Evolutionary conservation across 2,113 vertebrate species (phyloP).

Genomic region (Taxidea taxus): DNA sequence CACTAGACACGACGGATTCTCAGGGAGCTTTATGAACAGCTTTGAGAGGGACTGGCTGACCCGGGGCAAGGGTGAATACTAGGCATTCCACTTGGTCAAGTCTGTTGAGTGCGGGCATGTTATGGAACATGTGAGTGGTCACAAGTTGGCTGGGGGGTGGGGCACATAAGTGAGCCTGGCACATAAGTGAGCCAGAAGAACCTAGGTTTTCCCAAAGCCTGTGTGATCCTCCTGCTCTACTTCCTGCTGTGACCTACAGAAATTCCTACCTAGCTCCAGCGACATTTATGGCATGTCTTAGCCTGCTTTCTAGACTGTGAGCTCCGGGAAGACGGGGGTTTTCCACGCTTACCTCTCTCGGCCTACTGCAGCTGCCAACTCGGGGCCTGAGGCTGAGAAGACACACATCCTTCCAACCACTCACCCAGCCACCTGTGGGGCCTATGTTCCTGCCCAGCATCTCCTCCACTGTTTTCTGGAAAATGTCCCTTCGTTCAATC

Average conservation of each 20-base stretch:
- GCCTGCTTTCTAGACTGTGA: neutral
- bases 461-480: neutral
- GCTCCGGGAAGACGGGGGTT: neutral
- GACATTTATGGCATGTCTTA: accelerated
- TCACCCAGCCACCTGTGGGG: neutral
- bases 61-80: neutral
- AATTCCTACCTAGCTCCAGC: neutral
- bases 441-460: neutral
- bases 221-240: neutral
- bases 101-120: neutral
- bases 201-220: neutral
- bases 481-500: neutral
- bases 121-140: neutral
- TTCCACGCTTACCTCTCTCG: neutral
- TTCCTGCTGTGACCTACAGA: neutral
- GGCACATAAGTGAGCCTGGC: neutral
- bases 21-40: neutral
- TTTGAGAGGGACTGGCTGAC: neutral
- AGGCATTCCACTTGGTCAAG: too few species aligned
- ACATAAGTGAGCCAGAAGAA: too few species aligned
- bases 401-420: too few species aligned
- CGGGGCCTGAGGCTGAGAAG: neutral
- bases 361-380: neutral
- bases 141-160: neutral
- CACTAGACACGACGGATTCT: neutral